phyloP scores from a whole-genome alignment of 2,797 vertebrate species.

The Acanthornis magna region DNA sequence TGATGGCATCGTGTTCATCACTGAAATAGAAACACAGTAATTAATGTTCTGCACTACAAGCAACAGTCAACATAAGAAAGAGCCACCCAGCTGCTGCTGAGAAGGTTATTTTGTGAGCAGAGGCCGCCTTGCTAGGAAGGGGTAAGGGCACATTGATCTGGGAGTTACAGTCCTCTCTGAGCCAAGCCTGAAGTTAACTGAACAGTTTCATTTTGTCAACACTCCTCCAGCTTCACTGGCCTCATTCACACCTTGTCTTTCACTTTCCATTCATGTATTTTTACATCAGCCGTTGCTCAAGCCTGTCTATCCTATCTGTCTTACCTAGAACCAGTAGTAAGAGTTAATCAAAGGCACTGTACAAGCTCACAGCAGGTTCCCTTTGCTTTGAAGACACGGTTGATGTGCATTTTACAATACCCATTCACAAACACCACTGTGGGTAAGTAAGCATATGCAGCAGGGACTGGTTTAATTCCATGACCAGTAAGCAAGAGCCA shows the following conservation, averaged over 20 bases:
- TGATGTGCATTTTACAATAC: not conserved
- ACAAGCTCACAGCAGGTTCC: not conserved
- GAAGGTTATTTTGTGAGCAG: not conserved
- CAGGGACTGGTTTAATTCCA: not conserved
- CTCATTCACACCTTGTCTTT: not conserved
- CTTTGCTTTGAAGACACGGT: not conserved
- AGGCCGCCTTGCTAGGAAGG: not conserved
- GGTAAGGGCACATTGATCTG: not conserved
- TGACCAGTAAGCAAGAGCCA: not conserved
- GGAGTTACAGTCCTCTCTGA: not conserved
- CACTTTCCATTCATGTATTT: not conserved
- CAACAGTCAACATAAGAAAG: not conserved
- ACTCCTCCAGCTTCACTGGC: not conserved
- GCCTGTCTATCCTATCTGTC: not conserved
- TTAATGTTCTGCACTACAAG: conserved; percentile 6
- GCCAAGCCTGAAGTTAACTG: not conserved
- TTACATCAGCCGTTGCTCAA: not conserved
- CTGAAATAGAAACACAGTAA: conserved; percentile 70
- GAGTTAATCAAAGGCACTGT: not conserved
- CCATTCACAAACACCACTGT: not conserved
- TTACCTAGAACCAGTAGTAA: not conserved
- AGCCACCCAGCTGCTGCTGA: not conserved
- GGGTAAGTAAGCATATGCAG: not conserved
- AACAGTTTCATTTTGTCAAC: not conserved
- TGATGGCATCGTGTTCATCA: conserved; percentile 84